Evolutionary conservation across 2,888 invertebrate species (phyloP).

Genomic region (Teleiodes luculella): DNA sequence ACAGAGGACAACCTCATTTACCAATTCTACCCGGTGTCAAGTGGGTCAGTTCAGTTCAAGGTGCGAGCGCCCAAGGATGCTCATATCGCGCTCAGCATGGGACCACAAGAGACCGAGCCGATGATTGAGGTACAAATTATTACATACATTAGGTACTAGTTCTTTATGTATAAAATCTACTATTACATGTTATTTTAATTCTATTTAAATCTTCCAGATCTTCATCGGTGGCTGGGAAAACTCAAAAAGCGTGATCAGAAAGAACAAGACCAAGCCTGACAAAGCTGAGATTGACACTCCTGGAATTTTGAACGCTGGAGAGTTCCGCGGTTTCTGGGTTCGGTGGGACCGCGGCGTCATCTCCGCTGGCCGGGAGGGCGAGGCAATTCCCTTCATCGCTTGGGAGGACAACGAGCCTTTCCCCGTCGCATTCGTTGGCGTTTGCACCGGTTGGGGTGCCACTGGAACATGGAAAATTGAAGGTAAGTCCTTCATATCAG

Average conservation of each 20-base stretch:
- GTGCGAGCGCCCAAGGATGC: constrained; percentile 90
- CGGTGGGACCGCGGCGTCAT: constrained; percentile 85
- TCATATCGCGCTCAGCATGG: constrained; percentile 87
- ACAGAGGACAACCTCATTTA: constrained; percentile 90
- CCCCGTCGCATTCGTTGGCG: constrained; percentile 85
- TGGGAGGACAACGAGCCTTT: constrained; percentile 85
- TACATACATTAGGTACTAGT: background rate
- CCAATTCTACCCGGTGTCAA: constrained; percentile 85
- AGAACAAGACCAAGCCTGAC: constrained; percentile 87
- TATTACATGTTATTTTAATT: too few species aligned
- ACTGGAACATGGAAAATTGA: constrained; percentile 89
- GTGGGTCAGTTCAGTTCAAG: constrained; percentile 86
- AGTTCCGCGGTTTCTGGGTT: constrained; percentile 91
- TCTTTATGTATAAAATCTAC: too few species aligned
- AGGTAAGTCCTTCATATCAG: constrained; percentile 65
- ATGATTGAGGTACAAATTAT: constrained; percentile 84
- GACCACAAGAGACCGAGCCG: constrained; percentile 84
- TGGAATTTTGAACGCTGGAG: constrained; percentile 83
- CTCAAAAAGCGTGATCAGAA: constrained; percentile 88
- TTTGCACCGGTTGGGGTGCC: constrained; percentile 93
- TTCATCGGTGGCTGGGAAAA: constrained; percentile 95
- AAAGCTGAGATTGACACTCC: constrained; percentile 85
- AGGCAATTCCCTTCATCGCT: constrained; percentile 84
- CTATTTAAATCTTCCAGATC: constrained; percentile 65
- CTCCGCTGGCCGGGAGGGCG: constrained; percentile 85